Evolutionary conservation across 2,888 invertebrate genomes (phyloP), one percentile per base, ranked within the genome.

Genomic region (Synanthedon tipuliformis): DNA sequence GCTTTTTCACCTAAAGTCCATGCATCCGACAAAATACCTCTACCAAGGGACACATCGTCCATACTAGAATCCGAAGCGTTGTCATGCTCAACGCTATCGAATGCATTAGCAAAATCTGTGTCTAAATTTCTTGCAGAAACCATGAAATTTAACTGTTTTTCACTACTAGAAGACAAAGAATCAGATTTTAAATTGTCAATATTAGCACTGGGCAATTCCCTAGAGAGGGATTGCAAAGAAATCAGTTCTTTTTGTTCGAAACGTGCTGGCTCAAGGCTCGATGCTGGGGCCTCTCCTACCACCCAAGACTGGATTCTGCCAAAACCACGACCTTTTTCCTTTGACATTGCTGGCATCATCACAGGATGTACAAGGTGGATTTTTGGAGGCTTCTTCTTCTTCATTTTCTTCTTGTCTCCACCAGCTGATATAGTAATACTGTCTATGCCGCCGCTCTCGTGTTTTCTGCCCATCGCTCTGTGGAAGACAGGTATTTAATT

Each of bases 341-440:
- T 57, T 56, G 69, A 74, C 40, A 55, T 57, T 56, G 70, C 57
- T 0, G 71, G 70, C 62, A 78, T 67, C 71, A 78, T 66, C 41
- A 78, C 64, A 1, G 81, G 80, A 1, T 81, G 78, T 51, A 81
- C 60, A 3, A 86, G 68, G 55, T 87, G 88, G 58, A 86, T 78
- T 56, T 82, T 84, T 0, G 81, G 65, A 0, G 86, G 86, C 40
- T 81, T 81, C 53, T 81, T 84, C 61, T 78, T 81, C 63, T 70
- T 78, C 53, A 69, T 73, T 57, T 81, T 82, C 58, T 84, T 81
- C 51, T 75, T 74, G 7, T 73, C 73, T 1, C 59, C 60, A 4
- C 70, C 67, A 0, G 83, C 64, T 2, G 82, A 75, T n/a, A 82
- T 81, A 0, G 83, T 87, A 52, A 86, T 82, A 69, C 74, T 73